Evolutionary conservation across 2,113 vertebrate genomes (phyloP), one percentile per base, ranked within the genome.

Genomic region (Brachionichthys hirsutus): DNA sequence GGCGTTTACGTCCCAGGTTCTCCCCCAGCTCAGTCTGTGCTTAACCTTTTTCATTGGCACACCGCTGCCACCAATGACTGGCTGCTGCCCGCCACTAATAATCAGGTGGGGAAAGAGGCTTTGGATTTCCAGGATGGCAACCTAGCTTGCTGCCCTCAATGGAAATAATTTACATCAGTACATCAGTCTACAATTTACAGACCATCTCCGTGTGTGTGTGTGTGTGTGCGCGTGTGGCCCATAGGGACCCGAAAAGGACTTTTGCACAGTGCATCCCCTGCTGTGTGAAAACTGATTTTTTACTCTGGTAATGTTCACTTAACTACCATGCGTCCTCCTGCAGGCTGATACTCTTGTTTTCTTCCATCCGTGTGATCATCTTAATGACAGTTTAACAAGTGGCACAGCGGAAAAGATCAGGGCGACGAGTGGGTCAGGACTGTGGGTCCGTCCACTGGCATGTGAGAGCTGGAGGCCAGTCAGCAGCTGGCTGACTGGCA

Each of bases 211-310:
- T 46, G 12, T 53, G 51, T 38, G 44, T 48, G 43, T 58, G 18
- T 66, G 47, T 12, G 15, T 22, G 15, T 16, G 18, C 11, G 16
- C 9, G 0, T 1, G 1, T 0, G n/a, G 12, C 42, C n/a, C 20
- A 34, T 12, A 6, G n/a, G 51, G 30, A 46, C 15, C 36, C 13
- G 40, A 58, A 73, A 0, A 38, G 60, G 59, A 70, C 54, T 48
- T 64, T 75, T 49, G 64, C 1, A 12, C 5, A 43, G 34, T 15
- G 2, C 50, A 49, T 41, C 20, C 45, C 76, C 75, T 70, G 67
- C 84, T 81, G 79, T 22, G 55, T 70, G 61, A 19, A 86, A 80
- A 86, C 83, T 85, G 12, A 66, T 74, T 75, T 71, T 67, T 66
- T 64, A 70, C 67, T 24, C 42, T 60, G 46, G 42, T 81, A 81